These are phyloP conservation scores for Scleropages formosus DNA, from an alignment of 2,797 vertebrate species.

Conservation along the genomic window DNA sequence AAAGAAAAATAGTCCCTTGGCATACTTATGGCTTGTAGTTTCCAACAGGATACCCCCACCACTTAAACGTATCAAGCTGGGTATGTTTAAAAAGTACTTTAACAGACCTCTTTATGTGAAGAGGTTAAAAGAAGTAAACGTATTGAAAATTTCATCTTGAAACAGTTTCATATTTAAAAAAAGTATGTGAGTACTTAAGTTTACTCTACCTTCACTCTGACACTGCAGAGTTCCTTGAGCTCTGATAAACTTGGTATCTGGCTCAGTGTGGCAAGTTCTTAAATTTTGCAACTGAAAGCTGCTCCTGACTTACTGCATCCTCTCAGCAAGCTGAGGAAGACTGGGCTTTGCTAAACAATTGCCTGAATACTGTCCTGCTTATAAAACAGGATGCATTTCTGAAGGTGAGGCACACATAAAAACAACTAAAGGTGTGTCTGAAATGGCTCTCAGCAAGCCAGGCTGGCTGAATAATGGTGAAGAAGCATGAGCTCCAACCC, in stretches of 20 bases:
- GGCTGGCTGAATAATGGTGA: slow-evolving; percentile 20
- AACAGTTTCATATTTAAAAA: neutral
- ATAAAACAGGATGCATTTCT: slow-evolving; percentile 15
- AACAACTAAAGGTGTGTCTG: slow-evolving; percentile 43
- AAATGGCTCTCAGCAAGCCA: slow-evolving; percentile 51
- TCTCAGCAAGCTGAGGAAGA: slow-evolving; percentile 35
- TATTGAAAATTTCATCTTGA: neutral
- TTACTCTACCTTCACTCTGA: slow-evolving; percentile 9
- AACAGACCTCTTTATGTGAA: slow-evolving; percentile 8
- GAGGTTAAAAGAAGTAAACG: neutral
- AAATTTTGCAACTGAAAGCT: slow-evolving; percentile 40
- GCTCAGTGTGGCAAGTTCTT: slow-evolving; percentile 27
- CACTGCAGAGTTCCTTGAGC: slow-evolving; percentile 27
- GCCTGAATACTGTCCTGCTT: neutral
- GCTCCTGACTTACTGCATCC: slow-evolving; percentile 41
- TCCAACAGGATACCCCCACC: slow-evolving; percentile 36
- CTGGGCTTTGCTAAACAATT: neutral
- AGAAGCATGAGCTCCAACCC: slow-evolving; percentile 10
- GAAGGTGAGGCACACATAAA: slow-evolving; percentile 15
- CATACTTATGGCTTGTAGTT: slow-evolving; percentile 36
- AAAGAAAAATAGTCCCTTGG: slow-evolving; percentile 53
- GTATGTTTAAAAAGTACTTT: slow-evolving; percentile 5
- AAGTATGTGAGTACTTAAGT: neutral
- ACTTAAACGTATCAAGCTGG: slow-evolving; percentile 35
- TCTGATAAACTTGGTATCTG: slow-evolving; percentile 48